These are phyloP conservation scores for Dascyllus trimaculatus DNA, from an alignment of 2,113 vertebrate genomes.

Conservation along the genomic window DNA sequence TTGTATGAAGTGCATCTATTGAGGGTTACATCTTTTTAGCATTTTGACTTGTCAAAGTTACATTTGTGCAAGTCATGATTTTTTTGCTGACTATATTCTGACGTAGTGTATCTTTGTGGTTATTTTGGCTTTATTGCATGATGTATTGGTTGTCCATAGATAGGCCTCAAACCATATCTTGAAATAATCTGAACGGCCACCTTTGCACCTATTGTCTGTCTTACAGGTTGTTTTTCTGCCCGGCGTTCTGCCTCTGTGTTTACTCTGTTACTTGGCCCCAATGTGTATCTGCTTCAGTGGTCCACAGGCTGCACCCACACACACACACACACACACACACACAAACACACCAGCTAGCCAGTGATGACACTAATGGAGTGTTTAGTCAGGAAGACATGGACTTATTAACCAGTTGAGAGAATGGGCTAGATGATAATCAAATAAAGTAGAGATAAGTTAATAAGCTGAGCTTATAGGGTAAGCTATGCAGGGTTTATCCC, in stretches of 20 bases:
- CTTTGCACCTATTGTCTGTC: conserved; percentile 35
- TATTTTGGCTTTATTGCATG: conserved; percentile 8
- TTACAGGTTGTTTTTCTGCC: conserved; percentile 54
- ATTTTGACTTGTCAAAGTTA: not conserved
- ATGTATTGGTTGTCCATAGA: not conserved
- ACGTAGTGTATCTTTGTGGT: not conserved
- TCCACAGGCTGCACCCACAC: conserved; percentile 2
- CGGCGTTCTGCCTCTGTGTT: conserved; percentile 48
- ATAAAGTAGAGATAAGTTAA: conserved; percentile 72
- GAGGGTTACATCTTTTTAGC: not conserved
- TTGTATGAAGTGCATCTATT: not conserved
- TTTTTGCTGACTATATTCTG: too few species aligned
- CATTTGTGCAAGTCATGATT: not conserved
- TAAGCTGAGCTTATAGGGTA: conserved; percentile 53
- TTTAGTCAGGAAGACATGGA: conserved; percentile 61
- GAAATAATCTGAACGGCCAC: not conserved
- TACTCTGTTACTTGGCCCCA: conserved; percentile 59
- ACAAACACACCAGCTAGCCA: too few species aligned
- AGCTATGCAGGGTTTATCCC: conserved; percentile 36
- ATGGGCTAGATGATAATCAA: conserved; percentile 62
- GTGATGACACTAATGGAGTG: conserved; percentile 73
- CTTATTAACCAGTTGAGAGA: conserved; percentile 67
- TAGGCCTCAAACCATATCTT: not conserved
- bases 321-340: conserved; percentile 33
- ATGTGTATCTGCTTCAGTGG: conserved; percentile 56